Evolutionary conservation across 2,797 vertebrate species (phyloP).

Genomic region (Momotus momota): DNA sequence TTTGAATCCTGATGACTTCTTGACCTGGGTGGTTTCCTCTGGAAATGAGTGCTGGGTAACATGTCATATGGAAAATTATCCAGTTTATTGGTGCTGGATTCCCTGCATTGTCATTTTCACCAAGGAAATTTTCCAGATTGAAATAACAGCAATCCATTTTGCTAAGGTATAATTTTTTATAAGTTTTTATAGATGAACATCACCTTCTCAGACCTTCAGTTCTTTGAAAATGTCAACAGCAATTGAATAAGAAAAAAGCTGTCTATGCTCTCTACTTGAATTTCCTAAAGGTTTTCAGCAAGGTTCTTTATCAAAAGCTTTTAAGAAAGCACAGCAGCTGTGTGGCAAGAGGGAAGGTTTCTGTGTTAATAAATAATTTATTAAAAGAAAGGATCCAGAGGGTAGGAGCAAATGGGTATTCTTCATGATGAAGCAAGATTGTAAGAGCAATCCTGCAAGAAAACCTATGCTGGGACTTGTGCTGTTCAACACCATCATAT

Average conservation of each 20-base stretch:
- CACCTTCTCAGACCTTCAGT: neutral
- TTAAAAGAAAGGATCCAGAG: neutral
- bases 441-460: neutral
- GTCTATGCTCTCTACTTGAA: neutral
- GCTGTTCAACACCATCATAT: neutral
- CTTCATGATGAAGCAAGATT: neutral
- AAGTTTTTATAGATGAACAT: neutral
- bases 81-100: neutral
- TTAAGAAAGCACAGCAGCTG: neutral
- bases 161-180: neutral
- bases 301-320: neutral
- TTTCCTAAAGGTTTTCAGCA: conserved; percentile 17
- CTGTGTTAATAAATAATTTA: neutral
- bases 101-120: neutral
- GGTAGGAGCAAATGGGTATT: neutral
- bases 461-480: neutral
- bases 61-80: neutral
- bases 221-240: conserved; percentile 30
- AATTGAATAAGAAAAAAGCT: neutral
- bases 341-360: neutral
- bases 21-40: neutral
- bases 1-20: neutral
- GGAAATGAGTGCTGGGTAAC: neutral
- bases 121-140: neutral
- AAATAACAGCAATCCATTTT: neutral